phyloP scores from a whole-genome alignment of 2,888 invertebrate genomes.

The Pharmacophagus antenor region DNA sequence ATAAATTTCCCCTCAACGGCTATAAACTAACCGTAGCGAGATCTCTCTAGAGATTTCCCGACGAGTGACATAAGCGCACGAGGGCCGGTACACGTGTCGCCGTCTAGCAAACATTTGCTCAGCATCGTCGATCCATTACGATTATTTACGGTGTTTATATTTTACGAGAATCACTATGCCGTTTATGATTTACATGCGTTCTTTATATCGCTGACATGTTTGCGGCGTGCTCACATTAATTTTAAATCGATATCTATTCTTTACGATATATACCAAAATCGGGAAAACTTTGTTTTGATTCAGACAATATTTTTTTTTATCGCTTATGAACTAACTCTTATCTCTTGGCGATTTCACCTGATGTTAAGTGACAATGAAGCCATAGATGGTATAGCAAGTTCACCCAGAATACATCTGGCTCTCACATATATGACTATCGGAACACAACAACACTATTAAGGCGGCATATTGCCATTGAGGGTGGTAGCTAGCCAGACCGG shows the following conservation, averaged over 20 bases:
- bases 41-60: background rate
- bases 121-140: constrained; percentile 11
- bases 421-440: too few species aligned
- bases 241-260: background rate
- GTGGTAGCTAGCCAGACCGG: too few species aligned
- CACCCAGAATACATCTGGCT: too few species aligned
- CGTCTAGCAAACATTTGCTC: constrained; percentile 2
- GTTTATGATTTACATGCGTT: background rate
- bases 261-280: too few species aligned
- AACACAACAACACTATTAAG: too few species aligned
- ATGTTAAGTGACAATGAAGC: too few species aligned
- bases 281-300: too few species aligned
- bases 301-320: too few species aligned
- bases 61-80: background rate
- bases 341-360: too few species aligned
- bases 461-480: too few species aligned
- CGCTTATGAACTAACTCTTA: too few species aligned
- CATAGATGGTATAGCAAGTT: too few species aligned
- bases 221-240: background rate
- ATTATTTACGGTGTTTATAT: constrained; percentile 11
- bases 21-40: background rate
- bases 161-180: background rate
- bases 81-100: background rate
- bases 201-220: background rate
- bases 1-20: background rate